Evolutionary conservation across 2,888 invertebrate species (phyloP).

Genomic region (Drosophila prolongata): DNA sequence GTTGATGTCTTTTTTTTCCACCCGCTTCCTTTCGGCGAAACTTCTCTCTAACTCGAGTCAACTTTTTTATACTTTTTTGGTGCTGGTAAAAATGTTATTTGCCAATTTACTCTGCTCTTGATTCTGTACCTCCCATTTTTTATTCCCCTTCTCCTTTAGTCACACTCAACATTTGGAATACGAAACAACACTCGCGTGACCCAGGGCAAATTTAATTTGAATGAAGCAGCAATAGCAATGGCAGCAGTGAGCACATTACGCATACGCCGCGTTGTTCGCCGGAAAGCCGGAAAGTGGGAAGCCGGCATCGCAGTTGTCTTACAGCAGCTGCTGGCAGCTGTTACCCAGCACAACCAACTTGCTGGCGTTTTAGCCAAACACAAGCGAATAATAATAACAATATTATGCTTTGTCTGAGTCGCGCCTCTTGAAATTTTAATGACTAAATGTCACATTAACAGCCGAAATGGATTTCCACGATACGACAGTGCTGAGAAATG

Average conservation of each 20-base stretch:
- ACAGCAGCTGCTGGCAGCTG: slow-evolving; percentile 56
- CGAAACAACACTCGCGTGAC: slow-evolving; percentile 48
- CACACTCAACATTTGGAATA: slow-evolving; percentile 19
- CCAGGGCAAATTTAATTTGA: slow-evolving; percentile 68
- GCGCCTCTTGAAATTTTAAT: slow-evolving; percentile 68
- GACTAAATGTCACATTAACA: slow-evolving; percentile 72
- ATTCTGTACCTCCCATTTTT: slow-evolving; percentile 18
- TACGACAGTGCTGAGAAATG: slow-evolving; percentile 28
- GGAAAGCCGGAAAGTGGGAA: background rate
- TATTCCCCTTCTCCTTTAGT: background rate
- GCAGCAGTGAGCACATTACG: slow-evolving; percentile 47
- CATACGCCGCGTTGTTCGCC: slow-evolving; percentile 48
- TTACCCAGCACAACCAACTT: slow-evolving; percentile 32
- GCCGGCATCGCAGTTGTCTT: slow-evolving; percentile 24
- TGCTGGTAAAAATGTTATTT: slow-evolving; percentile 60
- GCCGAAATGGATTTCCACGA: slow-evolving; percentile 51
- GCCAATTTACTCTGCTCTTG: slow-evolving; percentile 61
- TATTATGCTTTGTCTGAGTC: slow-evolving; percentile 61
- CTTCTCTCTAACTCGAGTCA: slow-evolving; percentile 49
- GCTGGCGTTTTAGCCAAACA: slow-evolving; percentile 34
- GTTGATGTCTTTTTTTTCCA: slow-evolving; percentile 32
- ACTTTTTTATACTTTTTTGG: slow-evolving; percentile 52
- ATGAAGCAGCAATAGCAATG: slow-evolving; percentile 28
- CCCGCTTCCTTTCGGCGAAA: slow-evolving; percentile 15
- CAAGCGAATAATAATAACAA: slow-evolving; percentile 64